A percentile compares a stretch with the other conserved stretches of the same genome.
These are phyloP conservation scores for Halichoerus grypus DNA, from an alignment of 2,113 vertebrate genomes.

Conservation along the genomic window DNA sequence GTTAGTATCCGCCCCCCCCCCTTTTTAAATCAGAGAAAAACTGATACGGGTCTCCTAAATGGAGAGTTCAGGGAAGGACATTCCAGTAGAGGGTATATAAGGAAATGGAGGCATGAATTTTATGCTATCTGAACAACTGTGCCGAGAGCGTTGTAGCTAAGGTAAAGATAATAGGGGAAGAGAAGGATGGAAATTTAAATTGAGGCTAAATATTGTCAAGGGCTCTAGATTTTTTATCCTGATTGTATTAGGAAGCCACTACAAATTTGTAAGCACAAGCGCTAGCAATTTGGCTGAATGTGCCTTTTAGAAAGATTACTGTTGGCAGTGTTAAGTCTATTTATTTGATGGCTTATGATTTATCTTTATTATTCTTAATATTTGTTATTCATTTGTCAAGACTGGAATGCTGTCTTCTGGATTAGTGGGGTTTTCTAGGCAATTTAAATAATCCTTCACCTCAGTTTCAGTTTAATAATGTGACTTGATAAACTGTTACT, in stretches of 20 bases:
- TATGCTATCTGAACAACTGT: background rate
- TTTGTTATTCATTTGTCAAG: conserved; percentile 24
- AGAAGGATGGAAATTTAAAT: conserved; percentile 10
- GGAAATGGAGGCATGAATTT: background rate
- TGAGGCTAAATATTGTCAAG: conserved; percentile 3
- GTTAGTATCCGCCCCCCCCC: background rate
- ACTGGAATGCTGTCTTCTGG: background rate
- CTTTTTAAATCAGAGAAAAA: conserved; percentile 18
- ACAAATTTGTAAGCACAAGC: background rate
- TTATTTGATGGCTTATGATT: conserved; percentile 26
- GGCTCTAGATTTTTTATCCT: conserved; percentile 35
- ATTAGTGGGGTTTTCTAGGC: background rate
- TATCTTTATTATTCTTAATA: background rate
- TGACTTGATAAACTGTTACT: background rate
- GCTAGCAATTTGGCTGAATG: background rate
- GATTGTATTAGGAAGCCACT: background rate
- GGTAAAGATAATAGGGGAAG: background rate
- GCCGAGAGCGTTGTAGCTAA: background rate
- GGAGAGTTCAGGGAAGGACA: background rate
- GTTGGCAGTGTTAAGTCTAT: background rate
- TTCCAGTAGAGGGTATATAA: background rate
- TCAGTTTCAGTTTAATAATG: background rate
- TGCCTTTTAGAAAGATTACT: conserved; percentile 10
- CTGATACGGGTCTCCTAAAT: background rate
- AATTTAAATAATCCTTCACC: conserved; percentile 25